Conservation (phyloP, 2,797 vertebrate species). For the Alcedo quadribrachys region DNA sequence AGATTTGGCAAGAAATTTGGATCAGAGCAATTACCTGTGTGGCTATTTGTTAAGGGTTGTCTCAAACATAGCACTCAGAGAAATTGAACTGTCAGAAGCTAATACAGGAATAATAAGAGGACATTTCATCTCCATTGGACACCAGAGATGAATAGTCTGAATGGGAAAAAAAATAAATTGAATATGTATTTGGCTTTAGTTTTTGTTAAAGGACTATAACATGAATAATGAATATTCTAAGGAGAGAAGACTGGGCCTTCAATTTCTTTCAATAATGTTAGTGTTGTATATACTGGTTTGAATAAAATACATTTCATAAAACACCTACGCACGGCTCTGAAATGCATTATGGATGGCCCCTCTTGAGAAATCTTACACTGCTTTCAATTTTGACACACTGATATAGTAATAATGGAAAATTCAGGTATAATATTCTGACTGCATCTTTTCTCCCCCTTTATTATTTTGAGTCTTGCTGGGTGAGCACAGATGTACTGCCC, state of each 20-base stretch:
- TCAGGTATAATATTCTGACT: slow-evolving; percentile 71
- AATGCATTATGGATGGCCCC: slow-evolving; percentile 78
- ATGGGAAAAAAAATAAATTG: slow-evolving; percentile 66
- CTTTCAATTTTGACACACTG: slow-evolving; percentile 80
- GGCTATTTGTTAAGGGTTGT: slow-evolving; percentile 74
- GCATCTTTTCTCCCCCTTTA: slow-evolving; percentile 30
- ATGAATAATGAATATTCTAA: slow-evolving; percentile 80
- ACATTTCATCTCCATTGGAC: slow-evolving; percentile 76
- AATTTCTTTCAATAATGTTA: slow-evolving; percentile 81
- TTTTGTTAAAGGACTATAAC: slow-evolving; percentile 78
- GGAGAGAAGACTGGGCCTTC: slow-evolving; percentile 72
- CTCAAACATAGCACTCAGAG: slow-evolving; percentile 75
- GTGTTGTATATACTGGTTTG: slow-evolving; percentile 76
- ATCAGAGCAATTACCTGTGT: slow-evolving; percentile 76
- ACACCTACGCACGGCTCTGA: slow-evolving; percentile 73
- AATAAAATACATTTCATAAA: slow-evolving; percentile 80
- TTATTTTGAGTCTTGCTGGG: slow-evolving; percentile 60
- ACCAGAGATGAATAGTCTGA: slow-evolving; percentile 76
- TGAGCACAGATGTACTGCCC: slow-evolving; percentile 41
- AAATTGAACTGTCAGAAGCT: slow-evolving; percentile 82
- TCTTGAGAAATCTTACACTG: slow-evolving; percentile 77
- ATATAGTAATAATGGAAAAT: slow-evolving; percentile 77
- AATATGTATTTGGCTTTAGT: slow-evolving; percentile 74
- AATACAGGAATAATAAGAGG: slow-evolving; percentile 77
- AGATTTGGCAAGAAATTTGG: slow-evolving; percentile 76